Conservation (phyloP, 2,888 invertebrate species). For the Oligia fasciuncula region DNA sequence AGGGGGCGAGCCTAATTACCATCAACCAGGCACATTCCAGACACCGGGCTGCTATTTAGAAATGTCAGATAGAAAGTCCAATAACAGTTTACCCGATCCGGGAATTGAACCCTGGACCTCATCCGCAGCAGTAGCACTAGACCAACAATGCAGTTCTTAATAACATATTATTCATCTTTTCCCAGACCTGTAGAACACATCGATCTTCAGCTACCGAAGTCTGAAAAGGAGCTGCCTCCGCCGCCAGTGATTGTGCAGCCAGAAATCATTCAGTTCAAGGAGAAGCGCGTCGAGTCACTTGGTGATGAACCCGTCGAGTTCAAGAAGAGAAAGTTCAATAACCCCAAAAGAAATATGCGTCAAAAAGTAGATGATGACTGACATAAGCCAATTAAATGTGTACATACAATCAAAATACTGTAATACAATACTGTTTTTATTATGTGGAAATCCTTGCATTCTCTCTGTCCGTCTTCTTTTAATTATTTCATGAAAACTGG, state of each 20-base stretch:
- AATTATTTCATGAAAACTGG: not conserved
- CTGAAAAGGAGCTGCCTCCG: slow-evolving; percentile 80
- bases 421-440: slow-evolving; percentile 2
- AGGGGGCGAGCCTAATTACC: not conserved
- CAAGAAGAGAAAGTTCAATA: slow-evolving; percentile 92
- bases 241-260: slow-evolving; percentile 88
- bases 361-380: slow-evolving; percentile 92
- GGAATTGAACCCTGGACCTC: not conserved
- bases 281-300: slow-evolving; percentile 90
- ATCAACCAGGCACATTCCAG: not conserved
- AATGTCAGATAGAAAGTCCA: not conserved
- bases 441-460: not conserved
- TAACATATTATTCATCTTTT: slow-evolving; percentile 4
- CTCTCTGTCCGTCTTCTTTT: not conserved
- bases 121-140: not conserved
- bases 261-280: slow-evolving; percentile 89
- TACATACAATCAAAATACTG: slow-evolving; percentile 48
- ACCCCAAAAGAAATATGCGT: slow-evolving; percentile 91
- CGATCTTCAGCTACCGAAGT: slow-evolving; percentile 93
- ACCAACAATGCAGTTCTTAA: not conserved
- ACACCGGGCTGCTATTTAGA: not conserved
- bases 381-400: slow-evolving; percentile 32
- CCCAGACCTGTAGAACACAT: slow-evolving; percentile 88
- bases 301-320: slow-evolving; percentile 90
- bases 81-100: not conserved